Evolutionary conservation across 1,140 invertebrate genomes (phyloP), one percentile per base, ranked within the genome.

Genomic region (Paralvinella palmiformis): DNA sequence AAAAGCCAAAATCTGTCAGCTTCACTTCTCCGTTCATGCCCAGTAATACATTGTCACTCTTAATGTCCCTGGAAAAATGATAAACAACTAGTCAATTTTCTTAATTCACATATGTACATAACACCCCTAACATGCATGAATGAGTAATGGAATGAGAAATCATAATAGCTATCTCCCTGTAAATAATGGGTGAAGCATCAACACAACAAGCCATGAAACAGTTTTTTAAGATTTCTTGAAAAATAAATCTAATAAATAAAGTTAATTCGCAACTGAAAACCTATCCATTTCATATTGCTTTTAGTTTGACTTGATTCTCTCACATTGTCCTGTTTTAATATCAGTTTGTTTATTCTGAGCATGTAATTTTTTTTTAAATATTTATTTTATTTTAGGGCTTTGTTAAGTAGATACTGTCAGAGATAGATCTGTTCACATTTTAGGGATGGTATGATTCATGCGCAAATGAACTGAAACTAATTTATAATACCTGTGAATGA

Each of bases 71-170:
- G n/a, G n/a, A 36, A 33, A 35, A 41, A 59, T 37, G n/a, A 53
- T 17, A 17, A 17, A 15, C 10, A 53, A 53, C 15, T n/a, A n/a
- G n/a, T n/a, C n/a, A n/a, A n/a, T n/a, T n/a, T n/a, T n/a, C 10
- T 15, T 53, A 13, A 15, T 53, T 53, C 7, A 7, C 10, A 10
- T 53, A 24, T 53, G 13, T 17, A 53, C 13, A 79, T 99, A 99
- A 63, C 98, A 95, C 82, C 96, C 92, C 83, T 97, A 95, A 70
- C 86, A 88, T 83, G 99, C 96, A 36, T 99, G 84, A 83, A 98
- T 99, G 75, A 97, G 44, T 17, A 22, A 1, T 5, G 22, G 44
- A 45, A 1, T n/a, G n/a, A n/a, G 17, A 1, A 2, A 45, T 1
- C 17, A n/a, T 45, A 45, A 45, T 45, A 5, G 44, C 5, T 45